These are phyloP conservation scores for Empidonax alnorum DNA, from an alignment of 2,113 vertebrate genomes.

Conservation along the genomic window DNA sequence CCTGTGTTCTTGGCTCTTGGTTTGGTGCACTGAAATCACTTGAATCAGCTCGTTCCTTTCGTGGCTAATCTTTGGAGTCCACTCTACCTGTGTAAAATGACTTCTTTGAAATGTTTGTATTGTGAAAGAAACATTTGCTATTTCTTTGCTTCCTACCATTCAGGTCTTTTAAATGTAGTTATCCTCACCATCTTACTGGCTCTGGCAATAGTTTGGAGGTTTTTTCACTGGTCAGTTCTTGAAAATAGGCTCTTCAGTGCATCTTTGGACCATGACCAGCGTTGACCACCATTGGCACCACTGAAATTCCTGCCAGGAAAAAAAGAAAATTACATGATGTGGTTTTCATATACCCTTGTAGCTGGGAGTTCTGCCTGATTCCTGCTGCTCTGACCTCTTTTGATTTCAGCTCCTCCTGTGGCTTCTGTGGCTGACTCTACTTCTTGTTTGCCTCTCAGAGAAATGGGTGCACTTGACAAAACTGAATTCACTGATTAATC, in stretches of 20 bases:
- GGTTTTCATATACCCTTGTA: background rate
- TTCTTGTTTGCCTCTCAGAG: slow-evolving; percentile 10
- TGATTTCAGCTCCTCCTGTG: slow-evolving; percentile 23
- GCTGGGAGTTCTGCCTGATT: slow-evolving; percentile 26
- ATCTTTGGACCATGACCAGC: background rate
- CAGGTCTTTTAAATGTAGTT: slow-evolving; percentile 71
- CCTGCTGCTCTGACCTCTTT: slow-evolving; percentile 51
- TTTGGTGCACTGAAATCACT: slow-evolving; percentile 69
- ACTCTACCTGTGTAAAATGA: slow-evolving; percentile 54
- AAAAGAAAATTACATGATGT: background rate
- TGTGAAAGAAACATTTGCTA: slow-evolving; percentile 56
- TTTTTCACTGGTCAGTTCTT: slow-evolving; percentile 64
- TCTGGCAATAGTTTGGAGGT: slow-evolving; percentile 53
- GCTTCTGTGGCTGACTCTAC: slow-evolving; percentile 11
- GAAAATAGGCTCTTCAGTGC: slow-evolving; percentile 19
- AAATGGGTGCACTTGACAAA: background rate
- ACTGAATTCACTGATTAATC: background rate
- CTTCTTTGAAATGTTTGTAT: slow-evolving; percentile 63
- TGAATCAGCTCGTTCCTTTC: slow-evolving; percentile 71
- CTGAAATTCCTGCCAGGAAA: background rate
- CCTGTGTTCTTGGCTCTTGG: slow-evolving; percentile 40
- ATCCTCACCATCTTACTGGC: slow-evolving; percentile 76
- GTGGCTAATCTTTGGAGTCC: slow-evolving; percentile 66
- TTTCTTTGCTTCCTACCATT: slow-evolving; percentile 62
- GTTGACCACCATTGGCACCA: slow-evolving; percentile 29